These are phyloP conservation scores for Bilobella aurantiaca DNA, from an alignment of 1,140 invertebrate species.

Conservation along the genomic window DNA sequence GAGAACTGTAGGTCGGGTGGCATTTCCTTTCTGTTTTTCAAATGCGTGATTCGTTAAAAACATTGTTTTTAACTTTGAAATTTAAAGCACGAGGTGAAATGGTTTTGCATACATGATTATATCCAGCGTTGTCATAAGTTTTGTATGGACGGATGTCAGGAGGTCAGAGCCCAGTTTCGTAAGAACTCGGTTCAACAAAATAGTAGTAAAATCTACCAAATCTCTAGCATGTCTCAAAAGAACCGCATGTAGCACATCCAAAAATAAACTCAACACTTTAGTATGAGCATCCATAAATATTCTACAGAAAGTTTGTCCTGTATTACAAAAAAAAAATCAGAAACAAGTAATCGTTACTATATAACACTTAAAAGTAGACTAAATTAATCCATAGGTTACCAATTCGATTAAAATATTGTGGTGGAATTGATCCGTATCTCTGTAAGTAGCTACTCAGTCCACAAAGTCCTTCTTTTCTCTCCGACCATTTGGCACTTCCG, in stretches of 20 bases:
- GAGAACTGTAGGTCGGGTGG: slow-evolving; percentile 33
- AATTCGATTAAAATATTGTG: slow-evolving; percentile 32
- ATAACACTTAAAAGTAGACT: not conserved
- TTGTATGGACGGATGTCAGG: slow-evolving; percentile 32
- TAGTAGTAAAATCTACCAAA: slow-evolving; percentile 33
- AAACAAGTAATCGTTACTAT: not conserved
- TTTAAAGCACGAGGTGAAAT: not conserved
- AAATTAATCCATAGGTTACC: too few relatives aligned
- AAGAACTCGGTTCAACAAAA: slow-evolving; percentile 31
- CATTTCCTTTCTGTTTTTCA: slow-evolving; percentile 30
- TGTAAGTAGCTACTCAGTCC: slow-evolving; percentile 31
- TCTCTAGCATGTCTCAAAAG: slow-evolving; percentile 32
- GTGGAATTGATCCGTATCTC: slow-evolving; percentile 29
- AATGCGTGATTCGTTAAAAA: too few relatives aligned
- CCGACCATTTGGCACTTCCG: slow-evolving; percentile 35
- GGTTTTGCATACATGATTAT: slow-evolving; percentile 31
- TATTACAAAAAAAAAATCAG: slow-evolving; percentile 1
- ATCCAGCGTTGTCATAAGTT: slow-evolving; percentile 33
- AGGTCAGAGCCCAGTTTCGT: slow-evolving; percentile 34
- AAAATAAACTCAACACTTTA: slow-evolving; percentile 33
- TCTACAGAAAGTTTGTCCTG: slow-evolving; percentile 35
- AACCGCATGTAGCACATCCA: slow-evolving; percentile 34
- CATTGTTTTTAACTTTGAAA: too few relatives aligned
- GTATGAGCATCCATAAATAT: slow-evolving; percentile 36
- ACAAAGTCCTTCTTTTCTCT: slow-evolving; percentile 33